Percentiles rank a stretch among this genome's conserved stretches.
phyloP scores from a whole-genome alignment of 2,113 vertebrate genomes.

The Phrynocephalus versicolor region DNA sequence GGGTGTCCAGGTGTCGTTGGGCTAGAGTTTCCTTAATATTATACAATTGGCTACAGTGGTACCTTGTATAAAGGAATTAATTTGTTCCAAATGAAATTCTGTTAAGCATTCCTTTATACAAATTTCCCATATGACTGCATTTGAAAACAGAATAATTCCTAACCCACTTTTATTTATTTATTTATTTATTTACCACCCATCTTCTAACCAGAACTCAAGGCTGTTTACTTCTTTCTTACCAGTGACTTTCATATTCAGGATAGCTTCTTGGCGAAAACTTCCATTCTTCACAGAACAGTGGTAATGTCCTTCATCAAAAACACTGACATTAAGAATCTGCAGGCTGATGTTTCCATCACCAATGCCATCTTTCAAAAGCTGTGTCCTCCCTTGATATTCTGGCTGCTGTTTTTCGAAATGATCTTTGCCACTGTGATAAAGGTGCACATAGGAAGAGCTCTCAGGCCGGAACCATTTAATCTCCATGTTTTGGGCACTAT shows the following conservation, averaged over 20 bases:
- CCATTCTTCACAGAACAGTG: conserved; percentile 61
- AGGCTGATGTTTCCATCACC: conserved; percentile 36
- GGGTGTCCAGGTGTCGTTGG: too few species aligned
- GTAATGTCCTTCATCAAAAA: conserved; percentile 52
- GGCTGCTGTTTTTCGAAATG: conserved; percentile 53
- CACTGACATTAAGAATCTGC: conserved; percentile 32
- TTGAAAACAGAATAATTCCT: too few species aligned
- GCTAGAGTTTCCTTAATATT: too few species aligned
- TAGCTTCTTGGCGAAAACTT: conserved; percentile 47
- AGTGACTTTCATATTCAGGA: conserved; percentile 42
- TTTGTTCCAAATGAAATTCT: too few species aligned
- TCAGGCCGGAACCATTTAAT: conserved; percentile 60
- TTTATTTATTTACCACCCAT: too few species aligned
- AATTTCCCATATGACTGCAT: too few species aligned
- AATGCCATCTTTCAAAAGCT: conserved; percentile 46
- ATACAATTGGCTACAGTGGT: too few species aligned
- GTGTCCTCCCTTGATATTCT: conserved; percentile 51
- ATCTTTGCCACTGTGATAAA: conserved; percentile 47
- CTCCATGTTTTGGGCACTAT: conserved; percentile 53
- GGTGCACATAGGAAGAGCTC: conserved; percentile 35
- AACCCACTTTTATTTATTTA: too few species aligned
- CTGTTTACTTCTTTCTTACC: conserved; percentile 16
- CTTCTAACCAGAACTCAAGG: too few species aligned
- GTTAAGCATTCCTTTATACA: too few species aligned
- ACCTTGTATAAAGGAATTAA: too few species aligned